Conservation (phyloP, 2,113 vertebrate genomes). For the Lanius collurio region DNA sequence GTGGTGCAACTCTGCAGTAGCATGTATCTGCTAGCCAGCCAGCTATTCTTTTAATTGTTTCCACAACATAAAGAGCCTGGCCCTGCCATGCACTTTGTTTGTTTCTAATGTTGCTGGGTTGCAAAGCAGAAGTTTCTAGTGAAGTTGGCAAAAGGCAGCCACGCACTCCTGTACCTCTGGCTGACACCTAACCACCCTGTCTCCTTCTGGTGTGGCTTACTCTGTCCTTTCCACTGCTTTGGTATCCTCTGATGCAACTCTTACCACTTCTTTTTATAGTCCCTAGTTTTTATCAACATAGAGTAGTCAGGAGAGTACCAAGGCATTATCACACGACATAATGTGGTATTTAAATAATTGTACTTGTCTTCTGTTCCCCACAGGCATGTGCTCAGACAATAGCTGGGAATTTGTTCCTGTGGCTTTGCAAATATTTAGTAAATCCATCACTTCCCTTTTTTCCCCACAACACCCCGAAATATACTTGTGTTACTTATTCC, state of each 20-base stretch:
- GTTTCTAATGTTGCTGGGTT: not conserved
- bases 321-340: not conserved
- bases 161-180: fast-evolving
- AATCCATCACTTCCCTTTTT: fast-evolving
- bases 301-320: not conserved
- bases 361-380: not conserved
- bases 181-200: not conserved
- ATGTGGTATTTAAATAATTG: not conserved
- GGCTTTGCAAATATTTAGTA: not conserved
- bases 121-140: not conserved
- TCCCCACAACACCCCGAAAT: not conserved
- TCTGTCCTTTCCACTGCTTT: not conserved
- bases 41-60: not conserved
- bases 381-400: not conserved
- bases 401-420: not conserved
- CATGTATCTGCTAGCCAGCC: not conserved
- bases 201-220: not conserved
- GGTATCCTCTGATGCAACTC: not conserved
- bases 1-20: not conserved
- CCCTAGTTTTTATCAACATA: not conserved
- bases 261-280: not conserved
- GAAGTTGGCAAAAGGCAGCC: not conserved
- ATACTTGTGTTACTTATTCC: not conserved
- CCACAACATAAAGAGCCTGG: not conserved
- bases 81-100: not conserved